These are phyloP conservation scores for Frieseomelitta varia DNA, from an alignment of 1,140 invertebrate species.

Conservation along the genomic window DNA sequence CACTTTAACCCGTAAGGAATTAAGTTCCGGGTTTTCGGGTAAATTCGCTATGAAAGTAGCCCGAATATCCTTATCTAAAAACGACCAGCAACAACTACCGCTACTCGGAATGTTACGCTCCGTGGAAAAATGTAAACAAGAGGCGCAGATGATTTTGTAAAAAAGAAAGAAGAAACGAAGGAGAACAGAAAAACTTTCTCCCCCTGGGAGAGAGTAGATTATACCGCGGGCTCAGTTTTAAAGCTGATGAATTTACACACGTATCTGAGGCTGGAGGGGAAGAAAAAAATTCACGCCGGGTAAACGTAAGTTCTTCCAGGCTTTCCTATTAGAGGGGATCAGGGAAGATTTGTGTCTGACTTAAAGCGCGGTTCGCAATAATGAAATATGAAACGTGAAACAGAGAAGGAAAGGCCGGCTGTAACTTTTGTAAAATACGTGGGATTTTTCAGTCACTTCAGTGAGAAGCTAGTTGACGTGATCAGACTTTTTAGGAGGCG, in stretches of 20 bases:
- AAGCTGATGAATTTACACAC: conserved; percentile 5
- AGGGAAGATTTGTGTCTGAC: background rate
- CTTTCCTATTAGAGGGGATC: background rate
- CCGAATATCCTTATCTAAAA: background rate
- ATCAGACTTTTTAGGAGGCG: conserved; percentile 31
- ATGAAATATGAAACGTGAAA: background rate
- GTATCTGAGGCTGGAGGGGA: background rate
- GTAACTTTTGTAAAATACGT: background rate
- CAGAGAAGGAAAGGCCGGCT: background rate
- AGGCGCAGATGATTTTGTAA: background rate
- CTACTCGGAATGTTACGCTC: conserved; percentile 1
- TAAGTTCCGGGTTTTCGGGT: conserved; percentile 11
- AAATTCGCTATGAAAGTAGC: conserved; percentile 4
- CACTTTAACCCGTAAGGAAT: conserved; percentile 17
- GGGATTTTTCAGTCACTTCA: background rate
- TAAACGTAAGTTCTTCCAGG: background rate
- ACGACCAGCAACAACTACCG: background rate
- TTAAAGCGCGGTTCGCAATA: background rate
- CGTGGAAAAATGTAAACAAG: conserved; percentile 11
- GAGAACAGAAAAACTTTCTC: conserved; percentile 1
- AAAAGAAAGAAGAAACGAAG: too few relatives aligned
- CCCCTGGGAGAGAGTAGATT: background rate
- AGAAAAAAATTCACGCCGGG: background rate
- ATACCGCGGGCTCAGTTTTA: background rate
- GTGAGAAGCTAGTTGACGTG: conserved; percentile 10